Conservation (phyloP, 2,797 vertebrate species). For the Synaphobranchus kaupii region DNA sequence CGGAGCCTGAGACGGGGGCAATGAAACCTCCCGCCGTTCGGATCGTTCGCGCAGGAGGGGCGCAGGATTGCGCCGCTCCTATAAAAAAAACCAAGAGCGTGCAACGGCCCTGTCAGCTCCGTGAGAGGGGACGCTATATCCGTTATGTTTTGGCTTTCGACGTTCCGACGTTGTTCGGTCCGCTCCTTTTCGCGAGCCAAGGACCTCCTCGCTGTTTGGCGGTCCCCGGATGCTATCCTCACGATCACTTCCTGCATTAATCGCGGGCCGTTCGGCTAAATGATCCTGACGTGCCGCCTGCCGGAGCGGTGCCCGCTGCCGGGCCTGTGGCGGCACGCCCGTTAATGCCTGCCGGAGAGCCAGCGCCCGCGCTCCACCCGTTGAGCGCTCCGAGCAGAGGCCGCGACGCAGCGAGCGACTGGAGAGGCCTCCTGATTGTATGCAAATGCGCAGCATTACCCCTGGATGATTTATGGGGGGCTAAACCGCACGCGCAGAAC, state of each 20-base stretch:
- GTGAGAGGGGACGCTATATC: conserved; percentile 47
- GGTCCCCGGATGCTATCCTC: conserved; percentile 80
- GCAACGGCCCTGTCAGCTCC: neutral
- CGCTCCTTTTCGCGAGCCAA: conserved; percentile 79
- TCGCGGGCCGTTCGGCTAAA: conserved; percentile 84
- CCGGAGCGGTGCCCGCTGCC: conserved; percentile 73
- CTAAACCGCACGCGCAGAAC: conserved; percentile 58
- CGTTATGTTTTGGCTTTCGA: conserved; percentile 71
- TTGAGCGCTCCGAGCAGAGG: conserved; percentile 60
- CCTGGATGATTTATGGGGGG: conserved; percentile 72
- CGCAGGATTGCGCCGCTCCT: neutral
- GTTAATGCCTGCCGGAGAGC: conserved; percentile 69
- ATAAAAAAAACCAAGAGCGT: neutral
- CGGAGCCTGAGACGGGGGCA: conserved; percentile 47
- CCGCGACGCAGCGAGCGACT: conserved; percentile 66
- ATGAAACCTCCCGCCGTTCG: conserved; percentile 39
- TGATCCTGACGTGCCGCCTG: conserved; percentile 82
- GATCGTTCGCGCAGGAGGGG: too few species aligned
- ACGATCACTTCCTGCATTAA: conserved; percentile 89
- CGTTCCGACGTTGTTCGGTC: conserved; percentile 67
- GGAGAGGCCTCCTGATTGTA: conserved; percentile 77
- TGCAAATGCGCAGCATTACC: conserved; percentile 74
- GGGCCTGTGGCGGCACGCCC: conserved; percentile 61
- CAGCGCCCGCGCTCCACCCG: conserved; percentile 40
- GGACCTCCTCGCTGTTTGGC: conserved; percentile 72